These are phyloP conservation scores for Salpingus planirostris DNA, from an alignment of 2,888 invertebrate species.

Conservation along the genomic window DNA sequence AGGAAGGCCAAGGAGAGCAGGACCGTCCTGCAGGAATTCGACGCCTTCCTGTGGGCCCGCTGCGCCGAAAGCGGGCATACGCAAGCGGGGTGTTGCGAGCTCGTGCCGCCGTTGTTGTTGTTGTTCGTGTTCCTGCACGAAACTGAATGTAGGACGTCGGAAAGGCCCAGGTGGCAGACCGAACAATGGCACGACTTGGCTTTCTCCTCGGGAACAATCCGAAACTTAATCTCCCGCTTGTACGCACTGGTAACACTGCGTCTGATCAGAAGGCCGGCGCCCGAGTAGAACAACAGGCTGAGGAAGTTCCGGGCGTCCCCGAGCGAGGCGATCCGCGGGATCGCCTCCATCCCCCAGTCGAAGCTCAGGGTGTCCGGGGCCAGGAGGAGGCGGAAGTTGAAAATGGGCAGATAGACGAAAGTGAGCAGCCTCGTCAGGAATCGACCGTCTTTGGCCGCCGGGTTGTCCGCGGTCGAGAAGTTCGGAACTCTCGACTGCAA, in stretches of 20 bases:
- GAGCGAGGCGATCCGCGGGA: constrained; percentile 72
- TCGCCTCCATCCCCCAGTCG: constrained; percentile 98
- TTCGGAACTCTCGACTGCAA: constrained; percentile 69
- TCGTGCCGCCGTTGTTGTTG: constrained; percentile 55
- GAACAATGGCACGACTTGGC: constrained; percentile 46
- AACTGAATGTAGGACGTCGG: constrained; percentile 59
- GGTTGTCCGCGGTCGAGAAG: constrained; percentile 93
- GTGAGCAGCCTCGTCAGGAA: constrained; percentile 76
- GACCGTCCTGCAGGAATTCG: constrained; percentile 20
- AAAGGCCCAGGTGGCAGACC: constrained; percentile 58
- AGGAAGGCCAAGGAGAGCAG: constrained; percentile 63
- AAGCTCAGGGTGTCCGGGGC: constrained; percentile 86
- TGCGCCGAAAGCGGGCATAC: constrained; percentile 30
- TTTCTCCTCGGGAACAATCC: constrained; percentile 1
- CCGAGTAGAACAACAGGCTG: constrained; percentile 65
- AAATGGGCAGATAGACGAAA: constrained; percentile 84
- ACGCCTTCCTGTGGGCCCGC: constrained; percentile 6
- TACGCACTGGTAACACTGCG: constrained; percentile 12
- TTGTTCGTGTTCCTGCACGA: constrained; percentile 64
- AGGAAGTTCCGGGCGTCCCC: constrained; percentile 73
- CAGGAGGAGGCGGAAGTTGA: constrained; percentile 80
- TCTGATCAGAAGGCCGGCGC: constrained; percentile 26
- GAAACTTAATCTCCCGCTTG: background rate
- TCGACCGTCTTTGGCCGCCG: constrained; percentile 80
- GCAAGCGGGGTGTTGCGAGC: constrained; percentile 47